Evolutionary conservation across 2,888 invertebrate species (phyloP), one percentile per base, ranked within the genome.

Genomic region (Platycheirus rosarum): DNA sequence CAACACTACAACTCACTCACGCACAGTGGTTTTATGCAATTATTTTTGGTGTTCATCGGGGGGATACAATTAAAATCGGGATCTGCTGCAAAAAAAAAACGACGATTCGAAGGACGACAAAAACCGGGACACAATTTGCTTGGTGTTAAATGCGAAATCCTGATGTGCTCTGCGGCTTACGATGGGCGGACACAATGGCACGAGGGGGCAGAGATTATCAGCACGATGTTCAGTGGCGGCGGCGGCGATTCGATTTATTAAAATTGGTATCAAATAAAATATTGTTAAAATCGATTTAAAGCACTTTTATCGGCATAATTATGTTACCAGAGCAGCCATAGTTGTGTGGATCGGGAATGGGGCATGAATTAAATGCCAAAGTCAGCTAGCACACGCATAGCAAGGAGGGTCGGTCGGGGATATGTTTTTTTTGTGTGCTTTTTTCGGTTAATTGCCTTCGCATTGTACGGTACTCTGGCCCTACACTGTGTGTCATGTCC

Each of bases 201-300:
- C 18, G 20, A 13, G 23, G 57, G n/a, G 40, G 11, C 11, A 13
- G 18, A 26, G 26, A 57, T 57, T 57, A 57, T 57, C 57, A 57
- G 57, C 11, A 40, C 11, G 23, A 57, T 57, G 57, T 57, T 57
- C 57, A 57, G 16, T 1, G 26, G 69, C 14, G 6, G 26, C 35
- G 40, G 74, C 65, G 60, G 44, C 69, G 69, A 82, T 82, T 77
- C 76, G 82, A 82, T 82, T 82, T 82, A 82, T 82, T 82, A 82
- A 82, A 82, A 82, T 77, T 77, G 82, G 76, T 82, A 82, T 82
- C 76, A 82, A 82, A 77, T 82, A 82, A 82, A 82, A 82, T 82
- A 82, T 82, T 82, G 82, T 82, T 76, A 82, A 80, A 82, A 82
- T 82, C 82, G 82, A 82, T 82, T 82, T 82, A 82, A 82, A 77